A percentile compares a stretch with the other conserved stretches of the same genome.
Evolutionary conservation across 2,888 invertebrate species (phyloP).

Genomic region (Orthosia cruda): DNA sequence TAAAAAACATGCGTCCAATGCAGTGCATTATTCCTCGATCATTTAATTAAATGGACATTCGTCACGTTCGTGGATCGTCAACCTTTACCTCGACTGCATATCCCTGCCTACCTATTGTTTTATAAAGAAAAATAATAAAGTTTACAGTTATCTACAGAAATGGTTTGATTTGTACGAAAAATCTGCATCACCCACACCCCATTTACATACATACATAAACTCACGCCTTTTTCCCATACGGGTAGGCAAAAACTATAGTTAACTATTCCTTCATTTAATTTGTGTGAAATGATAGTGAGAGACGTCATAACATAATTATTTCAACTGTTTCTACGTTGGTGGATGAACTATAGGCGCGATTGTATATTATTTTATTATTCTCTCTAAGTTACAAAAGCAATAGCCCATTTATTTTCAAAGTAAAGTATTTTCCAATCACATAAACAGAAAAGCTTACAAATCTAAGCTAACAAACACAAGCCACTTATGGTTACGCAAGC

Average conservation of each 20-base stretch:
- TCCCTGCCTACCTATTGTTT: background rate
- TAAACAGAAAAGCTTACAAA: background rate
- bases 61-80: background rate
- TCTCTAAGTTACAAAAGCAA: background rate
- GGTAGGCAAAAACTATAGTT: no score
- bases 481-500: conserved; percentile 32
- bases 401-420: background rate
- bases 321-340: no score
- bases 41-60: background rate
- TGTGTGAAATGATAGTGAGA: no score
- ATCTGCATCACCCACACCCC: background rate
- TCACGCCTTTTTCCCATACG: no score
- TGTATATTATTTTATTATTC: no score
- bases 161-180: background rate
- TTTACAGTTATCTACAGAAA: background rate
- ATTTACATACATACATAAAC: no score
- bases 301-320: no score
- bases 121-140: background rate
- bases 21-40: no score
- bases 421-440: background rate
- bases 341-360: no score
- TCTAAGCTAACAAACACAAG: background rate
- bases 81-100: background rate
- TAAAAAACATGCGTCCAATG: no score
- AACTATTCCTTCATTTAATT: no score